These are phyloP conservation scores for Plutella xylostella DNA, from an alignment of 2,888 invertebrate genomes.

Conservation along the genomic window DNA sequence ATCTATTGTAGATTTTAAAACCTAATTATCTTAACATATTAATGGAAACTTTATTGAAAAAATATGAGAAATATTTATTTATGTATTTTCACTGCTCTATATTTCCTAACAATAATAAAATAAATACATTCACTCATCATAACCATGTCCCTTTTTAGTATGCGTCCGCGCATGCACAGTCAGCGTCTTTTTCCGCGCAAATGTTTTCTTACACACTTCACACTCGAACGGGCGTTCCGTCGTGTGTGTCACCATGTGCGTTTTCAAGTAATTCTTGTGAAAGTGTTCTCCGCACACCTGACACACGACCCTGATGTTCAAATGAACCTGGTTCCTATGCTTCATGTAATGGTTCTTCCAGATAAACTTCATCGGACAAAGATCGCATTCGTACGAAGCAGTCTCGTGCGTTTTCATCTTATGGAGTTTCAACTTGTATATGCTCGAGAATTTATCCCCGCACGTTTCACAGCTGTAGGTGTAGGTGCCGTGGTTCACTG, in stretches of 20 bases:
- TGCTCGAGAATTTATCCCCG: background rate
- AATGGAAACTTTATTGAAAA: too few relatives aligned
- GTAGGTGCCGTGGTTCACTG: background rate
- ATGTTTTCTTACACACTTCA: slow-evolving; percentile 18
- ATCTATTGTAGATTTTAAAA: too few relatives aligned
- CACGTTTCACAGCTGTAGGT: background rate
- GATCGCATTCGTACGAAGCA: background rate
- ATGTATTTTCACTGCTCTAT: too few relatives aligned
- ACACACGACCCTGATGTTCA: slow-evolving; percentile 55
- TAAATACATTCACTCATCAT: too few relatives aligned
- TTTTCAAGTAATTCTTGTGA: slow-evolving; percentile 20
- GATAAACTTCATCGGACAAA: slow-evolving; percentile 20
- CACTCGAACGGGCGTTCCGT: slow-evolving; percentile 19
- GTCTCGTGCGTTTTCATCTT: background rate
- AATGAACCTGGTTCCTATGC: slow-evolving; percentile 70
- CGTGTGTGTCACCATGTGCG: slow-evolving; percentile 26
- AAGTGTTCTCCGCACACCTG: slow-evolving; percentile 51
- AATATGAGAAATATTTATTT: too few relatives aligned
- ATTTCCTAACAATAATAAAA: too few relatives aligned
- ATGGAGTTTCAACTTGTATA: background rate
- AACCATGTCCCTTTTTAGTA: too few relatives aligned
- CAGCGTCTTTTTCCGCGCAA: slow-evolving; percentile 6
- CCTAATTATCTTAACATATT: too few relatives aligned
- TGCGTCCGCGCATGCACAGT: background rate
- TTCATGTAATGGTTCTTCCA: slow-evolving; percentile 27